phyloP scores from a whole-genome alignment of 2,113 vertebrate genomes.

The Collichthys lucidus region DNA sequence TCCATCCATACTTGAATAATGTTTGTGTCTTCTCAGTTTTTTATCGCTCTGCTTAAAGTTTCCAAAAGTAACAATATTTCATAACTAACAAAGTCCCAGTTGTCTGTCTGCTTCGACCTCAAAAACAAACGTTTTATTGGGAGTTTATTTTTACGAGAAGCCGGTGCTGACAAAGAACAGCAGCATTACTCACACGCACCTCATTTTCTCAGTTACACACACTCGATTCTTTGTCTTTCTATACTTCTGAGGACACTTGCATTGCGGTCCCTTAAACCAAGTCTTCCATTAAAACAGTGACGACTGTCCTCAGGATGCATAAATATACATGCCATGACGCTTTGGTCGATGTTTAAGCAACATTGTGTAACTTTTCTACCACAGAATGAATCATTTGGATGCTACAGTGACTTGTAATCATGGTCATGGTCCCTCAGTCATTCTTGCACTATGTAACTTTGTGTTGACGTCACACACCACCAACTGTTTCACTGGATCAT shows the following conservation, averaged over 20 bases:
- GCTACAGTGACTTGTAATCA: too few species aligned
- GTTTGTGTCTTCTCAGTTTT: neutral
- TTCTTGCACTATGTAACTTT: too few species aligned
- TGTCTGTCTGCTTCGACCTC: neutral
- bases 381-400: too few species aligned
- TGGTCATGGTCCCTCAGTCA: too few species aligned
- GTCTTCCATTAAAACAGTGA: neutral
- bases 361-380: too few species aligned
- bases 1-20: neutral
- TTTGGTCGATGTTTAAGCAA: too few species aligned
- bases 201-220: conserved; percentile 4
- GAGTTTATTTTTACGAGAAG: neutral
- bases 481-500: too few species aligned
- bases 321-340: neutral
- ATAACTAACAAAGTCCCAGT: too few species aligned
- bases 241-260: too few species aligned
- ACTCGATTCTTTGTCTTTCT: neutral
- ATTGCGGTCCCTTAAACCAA: neutral
- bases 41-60: too few species aligned
- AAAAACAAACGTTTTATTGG: neutral
- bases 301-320: neutral
- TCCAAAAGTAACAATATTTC: neutral
- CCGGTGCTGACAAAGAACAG: conserved; percentile 13
- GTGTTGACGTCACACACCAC: too few species aligned
- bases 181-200: neutral